Percentiles rank a stretch among this genome's conserved stretches.
Conservation (phyloP, 1,140 invertebrate genomes). For the Araneus ventricosus region DNA sequence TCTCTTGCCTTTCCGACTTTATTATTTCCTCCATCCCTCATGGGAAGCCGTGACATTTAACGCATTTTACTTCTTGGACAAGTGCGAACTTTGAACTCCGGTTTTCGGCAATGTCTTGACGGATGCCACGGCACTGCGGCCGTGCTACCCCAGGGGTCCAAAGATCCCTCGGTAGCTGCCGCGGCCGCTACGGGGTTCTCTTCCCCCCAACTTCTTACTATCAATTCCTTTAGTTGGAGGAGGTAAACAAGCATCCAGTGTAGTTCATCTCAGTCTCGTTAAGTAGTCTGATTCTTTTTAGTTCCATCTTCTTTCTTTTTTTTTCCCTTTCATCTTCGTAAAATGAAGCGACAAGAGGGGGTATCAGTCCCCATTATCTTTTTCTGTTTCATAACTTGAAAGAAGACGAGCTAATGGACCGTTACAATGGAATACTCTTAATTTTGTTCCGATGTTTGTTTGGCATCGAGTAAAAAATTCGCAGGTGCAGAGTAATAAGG, state of each 20-base stretch:
- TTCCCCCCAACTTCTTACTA: neutral
- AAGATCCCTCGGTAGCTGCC: slow-evolving; percentile 19
- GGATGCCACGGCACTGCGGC: neutral
- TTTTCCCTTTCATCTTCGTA: neutral
- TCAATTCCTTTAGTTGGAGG: slow-evolving; percentile 29
- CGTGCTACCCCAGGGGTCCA: neutral
- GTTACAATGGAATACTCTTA: neutral
- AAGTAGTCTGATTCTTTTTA: slow-evolving; percentile 44
- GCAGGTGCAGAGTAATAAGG: neutral
- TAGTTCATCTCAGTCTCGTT: slow-evolving; percentile 62
- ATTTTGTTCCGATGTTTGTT: neutral
- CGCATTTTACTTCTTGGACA: slow-evolving; percentile 57
- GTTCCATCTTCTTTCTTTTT: neutral
- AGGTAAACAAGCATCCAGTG: slow-evolving; percentile 41
- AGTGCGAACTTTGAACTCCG: slow-evolving; percentile 41
- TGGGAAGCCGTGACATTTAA: slow-evolving; percentile 60
- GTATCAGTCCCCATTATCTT: neutral
- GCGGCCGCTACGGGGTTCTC: slow-evolving; percentile 7
- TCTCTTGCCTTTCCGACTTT: neutral
- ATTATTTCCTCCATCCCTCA: slow-evolving; percentile 8
- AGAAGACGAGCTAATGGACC: neutral
- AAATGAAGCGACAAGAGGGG: neutral
- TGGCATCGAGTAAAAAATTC: neutral
- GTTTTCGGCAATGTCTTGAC: slow-evolving; percentile 44
- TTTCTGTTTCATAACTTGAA: neutral